Evolutionary conservation across 1,140 invertebrate species (phyloP), one percentile per base, ranked within the genome.

Genomic region (Drosophila setifemur): DNA sequence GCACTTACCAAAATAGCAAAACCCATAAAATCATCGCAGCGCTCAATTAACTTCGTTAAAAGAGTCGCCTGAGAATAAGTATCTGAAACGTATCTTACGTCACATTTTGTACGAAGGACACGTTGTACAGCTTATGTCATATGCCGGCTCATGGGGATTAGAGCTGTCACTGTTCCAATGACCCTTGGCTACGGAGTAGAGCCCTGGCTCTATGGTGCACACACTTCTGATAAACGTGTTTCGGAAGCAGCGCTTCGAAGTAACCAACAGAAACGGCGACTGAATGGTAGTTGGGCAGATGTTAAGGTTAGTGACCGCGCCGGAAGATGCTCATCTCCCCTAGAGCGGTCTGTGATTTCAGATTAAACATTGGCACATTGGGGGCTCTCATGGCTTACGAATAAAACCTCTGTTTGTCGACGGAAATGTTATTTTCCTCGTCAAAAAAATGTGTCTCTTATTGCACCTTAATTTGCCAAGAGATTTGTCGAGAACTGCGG

Each of bases 261-360:
- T 39, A 1, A 81, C 4, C 3, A 81, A 43, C 8, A 74, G 8
- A 21, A 54, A 61, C 0, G 63, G 31, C 0, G 60, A 69, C 2
- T 78, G 3, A 8, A 75, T 72, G 4, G 91, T 90, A 0, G 92
- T 91, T 0, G 79, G 88, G 48, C 92, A 92, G 19, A 89, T 90
- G 0, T 8, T 7, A 35, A 61, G 25, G 29, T 1, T 48, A 9
- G 9, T 0, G 7, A 2, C 8, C 6, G 0, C 61, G 47, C 25
- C 23, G 19, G 5, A 79, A 78, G 3, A 78, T 23, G 29, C 48
- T 82, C 2, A 73, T 58, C 18, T 45, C n/a, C 81, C 81, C 78
- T 0, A 68, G 81, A 1, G 18, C 3, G n/a, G 35, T 14, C 4
- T 4, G 0, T 5, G 14, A 0, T 23, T 37, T 18, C 26, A 12